A percentile compares a stretch with the other conserved stretches of the same genome.
Conservation (phyloP, 2,888 invertebrate species). For the Diabrotica balteata region DNA sequence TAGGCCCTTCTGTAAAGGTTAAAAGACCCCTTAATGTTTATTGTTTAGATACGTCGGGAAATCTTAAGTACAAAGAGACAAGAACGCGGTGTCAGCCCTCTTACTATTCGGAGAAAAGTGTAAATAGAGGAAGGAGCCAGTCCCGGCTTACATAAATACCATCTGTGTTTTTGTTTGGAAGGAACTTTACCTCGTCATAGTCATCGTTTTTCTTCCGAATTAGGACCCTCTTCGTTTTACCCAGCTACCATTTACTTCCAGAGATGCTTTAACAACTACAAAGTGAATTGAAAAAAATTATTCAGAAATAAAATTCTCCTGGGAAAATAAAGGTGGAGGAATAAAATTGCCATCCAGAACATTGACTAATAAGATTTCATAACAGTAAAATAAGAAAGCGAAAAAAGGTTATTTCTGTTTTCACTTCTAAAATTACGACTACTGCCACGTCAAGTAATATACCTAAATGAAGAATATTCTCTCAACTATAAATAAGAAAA, state of each 20-base stretch:
- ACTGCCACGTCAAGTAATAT: too few species aligned
- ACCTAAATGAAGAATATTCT: too few species aligned
- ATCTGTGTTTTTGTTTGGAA: slow-evolving; percentile 49
- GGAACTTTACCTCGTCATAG: slow-evolving; percentile 44
- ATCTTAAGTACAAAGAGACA: slow-evolving; percentile 12
- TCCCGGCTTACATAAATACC: slow-evolving; percentile 51
- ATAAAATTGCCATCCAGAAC: slow-evolving; percentile 21
- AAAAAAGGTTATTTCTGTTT: background rate
- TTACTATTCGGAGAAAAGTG: slow-evolving; percentile 38
- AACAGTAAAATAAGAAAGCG: slow-evolving; percentile 4
- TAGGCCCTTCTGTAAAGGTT: too few species aligned
- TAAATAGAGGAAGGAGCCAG: slow-evolving; percentile 40
- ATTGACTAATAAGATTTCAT: slow-evolving; percentile 19
- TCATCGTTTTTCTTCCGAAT: slow-evolving; percentile 46
- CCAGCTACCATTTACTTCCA: slow-evolving; percentile 26
- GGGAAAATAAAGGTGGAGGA: slow-evolving; percentile 18
- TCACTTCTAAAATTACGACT: too few species aligned
- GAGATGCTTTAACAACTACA: slow-evolving; percentile 27
- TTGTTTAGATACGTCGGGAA: too few species aligned
- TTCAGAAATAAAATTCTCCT: slow-evolving; percentile 17
- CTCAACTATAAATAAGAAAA: too few species aligned
- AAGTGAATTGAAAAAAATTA: slow-evolving; percentile 27
- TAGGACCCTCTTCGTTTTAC: slow-evolving; percentile 35
- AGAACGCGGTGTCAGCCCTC: slow-evolving; percentile 3
- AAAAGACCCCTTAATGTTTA: too few species aligned